These are phyloP conservation scores for Anarsia innoxiella DNA, from an alignment of 2,888 invertebrate genomes.

Conservation along the genomic window DNA sequence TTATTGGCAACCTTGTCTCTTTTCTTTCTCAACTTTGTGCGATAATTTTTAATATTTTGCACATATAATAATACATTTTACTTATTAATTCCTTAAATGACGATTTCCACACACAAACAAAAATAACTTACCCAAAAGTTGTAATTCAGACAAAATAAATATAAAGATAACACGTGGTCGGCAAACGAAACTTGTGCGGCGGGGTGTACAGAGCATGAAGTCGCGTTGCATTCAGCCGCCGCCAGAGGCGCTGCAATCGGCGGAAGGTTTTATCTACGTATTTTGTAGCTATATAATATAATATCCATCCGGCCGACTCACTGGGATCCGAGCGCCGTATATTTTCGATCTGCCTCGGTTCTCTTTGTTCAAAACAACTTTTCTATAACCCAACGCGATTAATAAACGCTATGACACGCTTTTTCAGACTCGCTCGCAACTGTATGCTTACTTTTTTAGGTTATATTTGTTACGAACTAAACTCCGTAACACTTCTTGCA, in stretches of 20 bases:
- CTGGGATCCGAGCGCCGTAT: slow-evolving; percentile 61
- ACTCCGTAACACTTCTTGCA: not conserved
- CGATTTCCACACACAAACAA: too few species aligned
- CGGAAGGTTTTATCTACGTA: slow-evolving; percentile 74
- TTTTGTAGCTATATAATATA: slow-evolving; percentile 60
- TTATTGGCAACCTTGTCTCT: too few species aligned
- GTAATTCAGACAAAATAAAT: too few species aligned
- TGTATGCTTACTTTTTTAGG: slow-evolving; percentile 40
- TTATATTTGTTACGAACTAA: slow-evolving; percentile 26
- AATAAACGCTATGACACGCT: slow-evolving; percentile 40
- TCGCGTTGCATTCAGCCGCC: slow-evolving; percentile 53
- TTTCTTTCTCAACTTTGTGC: too few species aligned
- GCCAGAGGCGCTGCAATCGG: slow-evolving; percentile 63
- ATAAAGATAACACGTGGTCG: too few species aligned
- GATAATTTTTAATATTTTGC: too few species aligned
- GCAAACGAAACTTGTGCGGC: slow-evolving; percentile 47
- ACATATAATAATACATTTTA: too few species aligned
- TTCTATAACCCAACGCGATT: slow-evolving; percentile 49
- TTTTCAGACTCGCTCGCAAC: slow-evolving; percentile 41
- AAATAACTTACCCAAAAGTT: too few species aligned
- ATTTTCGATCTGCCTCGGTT: slow-evolving; percentile 58
- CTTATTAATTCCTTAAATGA: too few species aligned
- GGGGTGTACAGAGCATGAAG: slow-evolving; percentile 66
- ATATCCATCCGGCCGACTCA: slow-evolving; percentile 67
- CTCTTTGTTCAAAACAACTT: slow-evolving; percentile 69